Base-by-base conservation (phyloP, 2,888 invertebrate species). In the Linnaemya vulpina region DNA sequence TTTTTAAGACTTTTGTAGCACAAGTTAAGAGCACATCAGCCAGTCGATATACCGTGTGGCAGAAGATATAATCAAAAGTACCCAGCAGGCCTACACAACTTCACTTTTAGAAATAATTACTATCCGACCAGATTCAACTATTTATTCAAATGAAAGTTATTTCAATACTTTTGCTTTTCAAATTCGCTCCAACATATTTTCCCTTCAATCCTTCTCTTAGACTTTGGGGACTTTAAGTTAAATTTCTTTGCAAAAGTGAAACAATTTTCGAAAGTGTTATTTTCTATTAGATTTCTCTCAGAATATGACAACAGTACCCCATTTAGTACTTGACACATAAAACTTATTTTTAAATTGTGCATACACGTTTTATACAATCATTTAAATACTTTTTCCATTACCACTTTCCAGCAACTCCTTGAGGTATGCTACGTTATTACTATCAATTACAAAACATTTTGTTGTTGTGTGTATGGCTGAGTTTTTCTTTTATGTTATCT, bases 381-480 rank as follows among this genome's bases (percentile, higher is more conserved):
- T 71, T 71, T 63, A 55, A 68, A 38, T 68, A 68, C 51, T 40
- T 68, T 68, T 75, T 70, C 63, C 67, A 84, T 80, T 77, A 76
- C 43, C 62, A 77, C 68, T 71, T 80, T 9, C 49, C 4, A 77
- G 38, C 55, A 77, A 77, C 76, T 77, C 81, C 76, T 77, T 73
- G 68, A 81, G 80, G 81, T 77, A 84, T 81, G 49, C 76, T 25
- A 76, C 58, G 81, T 70, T 73, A 77, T 84, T 81, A 77, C 67
- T 81, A 84, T 84, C 81, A 84, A 84, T 77, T 80, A 84, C 80
- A 80, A 76, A 80, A 80, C 76, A 76, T 51, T 68, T 81, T 63
- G 63, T 83, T 67, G n/a, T 51, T 73, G 62, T 38, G 20, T 51
- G 15, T 51, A 20, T 30, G 46, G 10, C 1, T n/a, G 5, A 10